Evolutionary conservation across 2,113 vertebrate species (phyloP).

Genomic region (Plecotus auritus): DNA sequence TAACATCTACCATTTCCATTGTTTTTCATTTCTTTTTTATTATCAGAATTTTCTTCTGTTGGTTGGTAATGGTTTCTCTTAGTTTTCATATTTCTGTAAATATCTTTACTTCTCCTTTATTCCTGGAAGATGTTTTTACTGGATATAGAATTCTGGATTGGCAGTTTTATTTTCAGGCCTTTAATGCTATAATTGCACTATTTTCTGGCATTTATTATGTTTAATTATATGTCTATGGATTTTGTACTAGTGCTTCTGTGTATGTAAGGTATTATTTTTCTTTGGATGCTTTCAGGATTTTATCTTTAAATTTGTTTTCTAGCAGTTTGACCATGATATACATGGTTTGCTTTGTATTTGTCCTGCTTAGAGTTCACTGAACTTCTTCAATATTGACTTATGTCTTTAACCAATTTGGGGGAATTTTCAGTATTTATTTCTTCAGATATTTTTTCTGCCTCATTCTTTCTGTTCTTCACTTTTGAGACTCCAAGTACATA

Average conservation of each 20-base stretch:
- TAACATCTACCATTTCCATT: not conserved
- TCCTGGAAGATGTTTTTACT: not conserved
- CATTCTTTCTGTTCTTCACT: not conserved
- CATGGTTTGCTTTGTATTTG: not conserved
- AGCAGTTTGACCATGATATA: not conserved
- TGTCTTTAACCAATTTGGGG: not conserved
- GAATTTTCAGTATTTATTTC: not conserved
- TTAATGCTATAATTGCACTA: not conserved
- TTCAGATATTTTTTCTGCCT: not conserved
- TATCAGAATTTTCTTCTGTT: not conserved
- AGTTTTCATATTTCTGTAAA: slow-evolving; percentile 7
- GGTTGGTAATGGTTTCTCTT: not conserved
- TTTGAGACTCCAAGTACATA: not conserved
- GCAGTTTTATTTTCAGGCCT: not conserved
- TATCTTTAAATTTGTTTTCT: not conserved
- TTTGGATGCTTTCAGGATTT: not conserved
- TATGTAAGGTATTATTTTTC: not conserved
- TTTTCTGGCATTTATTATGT: not conserved
- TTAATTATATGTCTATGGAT: not conserved
- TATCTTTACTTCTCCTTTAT: not conserved
- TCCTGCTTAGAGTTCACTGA: not conserved
- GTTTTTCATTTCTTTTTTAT: not conserved
- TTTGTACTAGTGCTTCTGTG: not conserved
- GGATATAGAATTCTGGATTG: not conserved
- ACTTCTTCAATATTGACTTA: not conserved